Percentiles rank a stretch among this genome's conserved stretches.
Conservation (phyloP, 1,140 invertebrate species). For the Agraylea sexmaculata region DNA sequence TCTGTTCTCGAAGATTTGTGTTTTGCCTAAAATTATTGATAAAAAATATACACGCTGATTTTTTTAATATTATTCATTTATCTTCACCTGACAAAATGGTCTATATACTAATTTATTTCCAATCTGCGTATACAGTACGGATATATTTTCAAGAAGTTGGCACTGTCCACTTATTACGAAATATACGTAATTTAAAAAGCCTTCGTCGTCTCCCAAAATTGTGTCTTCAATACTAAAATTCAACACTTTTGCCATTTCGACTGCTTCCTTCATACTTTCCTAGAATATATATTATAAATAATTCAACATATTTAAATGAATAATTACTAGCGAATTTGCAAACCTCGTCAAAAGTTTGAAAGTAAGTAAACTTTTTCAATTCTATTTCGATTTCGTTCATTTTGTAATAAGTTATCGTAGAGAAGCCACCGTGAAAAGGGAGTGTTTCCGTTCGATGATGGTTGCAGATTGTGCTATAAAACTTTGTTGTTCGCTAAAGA, state of each 20-base stretch:
- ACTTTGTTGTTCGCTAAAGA: too few species aligned
- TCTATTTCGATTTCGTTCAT: conserved; percentile 43
- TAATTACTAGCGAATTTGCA: neutral
- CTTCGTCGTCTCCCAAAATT: conserved; percentile 47
- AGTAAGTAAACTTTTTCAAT: conserved; percentile 50
- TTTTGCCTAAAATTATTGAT: too few species aligned
- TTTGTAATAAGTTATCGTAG: too few species aligned
- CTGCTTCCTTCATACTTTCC: conserved; percentile 46
- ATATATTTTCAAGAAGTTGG: conserved; percentile 47
- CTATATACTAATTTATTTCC: too few species aligned
- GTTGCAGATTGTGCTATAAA: too few species aligned
- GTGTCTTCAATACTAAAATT: conserved; percentile 43
- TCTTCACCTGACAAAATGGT: too few species aligned
- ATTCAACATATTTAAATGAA: conserved; percentile 9
- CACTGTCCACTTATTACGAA: conserved; percentile 50
- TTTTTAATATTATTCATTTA: too few species aligned
- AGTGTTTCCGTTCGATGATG: too few species aligned
- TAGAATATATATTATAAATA: conserved; percentile 21
- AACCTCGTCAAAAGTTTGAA: conserved; percentile 45
- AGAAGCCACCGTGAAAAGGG: too few species aligned
- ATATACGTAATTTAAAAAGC: conserved; percentile 49
- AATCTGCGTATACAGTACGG: conserved; percentile 36
- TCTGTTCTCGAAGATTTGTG: too few species aligned
- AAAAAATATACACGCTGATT: too few species aligned
- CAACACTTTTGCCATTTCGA: conserved; percentile 49